Conservation (phyloP, 1,140 invertebrate genomes). For the Papilio machaon region DNA sequence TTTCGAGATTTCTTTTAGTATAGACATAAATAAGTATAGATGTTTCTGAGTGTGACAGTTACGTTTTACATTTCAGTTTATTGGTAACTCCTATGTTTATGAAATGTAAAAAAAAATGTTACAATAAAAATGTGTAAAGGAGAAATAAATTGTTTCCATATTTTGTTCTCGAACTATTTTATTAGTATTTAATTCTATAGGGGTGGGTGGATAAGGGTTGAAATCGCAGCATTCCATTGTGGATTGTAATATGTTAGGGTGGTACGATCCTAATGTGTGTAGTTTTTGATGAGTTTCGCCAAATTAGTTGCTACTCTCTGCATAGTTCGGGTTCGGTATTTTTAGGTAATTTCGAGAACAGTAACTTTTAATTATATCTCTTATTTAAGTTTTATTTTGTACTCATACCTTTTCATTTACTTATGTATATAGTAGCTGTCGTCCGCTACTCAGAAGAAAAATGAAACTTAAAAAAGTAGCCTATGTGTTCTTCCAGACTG, state of each 20-base stretch:
- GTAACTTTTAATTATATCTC: neutral
- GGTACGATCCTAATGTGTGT: neutral
- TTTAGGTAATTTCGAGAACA: neutral
- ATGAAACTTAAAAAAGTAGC: no score
- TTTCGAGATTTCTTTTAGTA: no score
- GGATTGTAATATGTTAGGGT: neutral
- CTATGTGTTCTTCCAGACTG: no score
- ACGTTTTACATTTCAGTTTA: no score
- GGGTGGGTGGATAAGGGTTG: neutral
- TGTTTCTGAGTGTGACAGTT: no score
- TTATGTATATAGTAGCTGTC: no score
- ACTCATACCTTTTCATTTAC: no score
- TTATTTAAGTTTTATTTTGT: neutral
- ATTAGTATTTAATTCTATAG: neutral
- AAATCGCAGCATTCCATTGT: constrained; percentile 14
- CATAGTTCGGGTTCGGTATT: neutral
- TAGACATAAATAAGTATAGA: no score
- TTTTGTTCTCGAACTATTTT: constrained; percentile 6
- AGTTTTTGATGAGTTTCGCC: constrained; percentile 21
- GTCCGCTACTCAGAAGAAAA: no score
- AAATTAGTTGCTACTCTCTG: constrained; percentile 12
- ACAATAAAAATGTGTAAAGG: no score
- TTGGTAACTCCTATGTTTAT: no score
- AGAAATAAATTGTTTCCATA: neutral
- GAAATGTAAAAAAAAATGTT: no score